Evolutionary conservation across 2,888 invertebrate species (phyloP), one percentile per base, ranked within the genome.

Genomic region (Diarsia brunnea): DNA sequence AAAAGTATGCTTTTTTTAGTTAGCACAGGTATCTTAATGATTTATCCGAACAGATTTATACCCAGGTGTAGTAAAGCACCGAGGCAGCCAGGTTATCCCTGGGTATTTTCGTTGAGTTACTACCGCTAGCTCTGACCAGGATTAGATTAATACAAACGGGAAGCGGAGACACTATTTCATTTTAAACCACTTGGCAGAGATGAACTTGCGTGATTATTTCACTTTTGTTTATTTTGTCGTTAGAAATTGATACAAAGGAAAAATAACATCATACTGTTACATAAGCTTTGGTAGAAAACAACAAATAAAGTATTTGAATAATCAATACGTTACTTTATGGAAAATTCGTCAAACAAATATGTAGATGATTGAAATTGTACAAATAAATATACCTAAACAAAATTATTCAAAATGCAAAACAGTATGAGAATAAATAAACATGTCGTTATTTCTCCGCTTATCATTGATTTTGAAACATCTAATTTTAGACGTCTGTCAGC

Each of bases 91-190:
- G 84, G 88, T 89, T 90, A 92, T 89, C 86, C 89, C 66, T 76
- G 78, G 91, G 89, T 91, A 91, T 90, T 91, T 90, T 82, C 84
- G 89, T 88, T 92, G 91, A 93, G 88, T 91, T 93, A 92, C 90
- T 88, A 86, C 90, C 85, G 67, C 81, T 16, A 81, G 85, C 85
- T 84, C 61, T 76, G 87, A 84, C 84, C 88, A 87, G 92, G 93
- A 93, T 94, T 93, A 92, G 88, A 88, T 88, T 86, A 89, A 88
- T 88, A 89, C 88, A 84, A 87, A 84, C 87, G 85, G 85, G 86
- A 89, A 89, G 81, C 80, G 79, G 83, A 84, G 85, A 83, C 83
- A 86, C 83, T 90, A 90, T 91, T 90, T 89, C 89, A 86, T 86
- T 87, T 87, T 85, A 84, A 89, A 88, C 89, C 86, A 86, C 88